Evolutionary conservation across 37 sponge, comb jelly and placozoan genomes (phyloP).

Genomic region (Ephydatia muelleri): DNA sequence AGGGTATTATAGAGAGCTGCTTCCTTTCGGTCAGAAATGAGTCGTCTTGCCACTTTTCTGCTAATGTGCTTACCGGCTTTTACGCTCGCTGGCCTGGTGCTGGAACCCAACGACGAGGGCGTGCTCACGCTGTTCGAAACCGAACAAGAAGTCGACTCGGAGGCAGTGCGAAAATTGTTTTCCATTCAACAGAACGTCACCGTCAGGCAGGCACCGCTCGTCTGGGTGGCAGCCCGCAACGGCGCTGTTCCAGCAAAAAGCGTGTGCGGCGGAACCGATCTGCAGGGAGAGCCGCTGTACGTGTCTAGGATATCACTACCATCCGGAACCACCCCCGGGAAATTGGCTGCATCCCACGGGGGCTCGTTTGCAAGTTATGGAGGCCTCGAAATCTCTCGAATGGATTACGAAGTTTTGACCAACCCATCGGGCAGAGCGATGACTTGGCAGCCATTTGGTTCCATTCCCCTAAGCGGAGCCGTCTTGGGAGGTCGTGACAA

Average conservation of each 20-base stretch:
- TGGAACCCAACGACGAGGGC: too few relatives aligned
- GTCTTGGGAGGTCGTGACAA: neutral
- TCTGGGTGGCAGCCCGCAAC: neutral
- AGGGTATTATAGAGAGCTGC: too few relatives aligned
- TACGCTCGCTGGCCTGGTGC: too few relatives aligned
- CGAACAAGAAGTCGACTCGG: too few relatives aligned
- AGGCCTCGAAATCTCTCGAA: neutral
- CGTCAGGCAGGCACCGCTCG: neutral
- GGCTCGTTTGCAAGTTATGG: neutral
- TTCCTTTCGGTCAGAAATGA: too few relatives aligned
- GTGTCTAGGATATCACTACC: neutral
- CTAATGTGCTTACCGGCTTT: too few relatives aligned
- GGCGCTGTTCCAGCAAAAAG: neutral
- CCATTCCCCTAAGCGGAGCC: neutral
- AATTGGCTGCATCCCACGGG: neutral
- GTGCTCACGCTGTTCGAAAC: too few relatives aligned
- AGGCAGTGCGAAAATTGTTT: too few relatives aligned
- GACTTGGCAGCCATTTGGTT: neutral
- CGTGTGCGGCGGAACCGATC: neutral
- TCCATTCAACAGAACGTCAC: too few relatives aligned
- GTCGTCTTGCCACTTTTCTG: too few relatives aligned
- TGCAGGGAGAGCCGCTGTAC: neutral
- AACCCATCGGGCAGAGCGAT: neutral
- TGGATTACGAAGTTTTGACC: neutral
- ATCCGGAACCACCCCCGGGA: neutral